These are phyloP conservation scores for Bostrychus sinensis DNA, from an alignment of 2,113 vertebrate genomes.

Conservation along the genomic window DNA sequence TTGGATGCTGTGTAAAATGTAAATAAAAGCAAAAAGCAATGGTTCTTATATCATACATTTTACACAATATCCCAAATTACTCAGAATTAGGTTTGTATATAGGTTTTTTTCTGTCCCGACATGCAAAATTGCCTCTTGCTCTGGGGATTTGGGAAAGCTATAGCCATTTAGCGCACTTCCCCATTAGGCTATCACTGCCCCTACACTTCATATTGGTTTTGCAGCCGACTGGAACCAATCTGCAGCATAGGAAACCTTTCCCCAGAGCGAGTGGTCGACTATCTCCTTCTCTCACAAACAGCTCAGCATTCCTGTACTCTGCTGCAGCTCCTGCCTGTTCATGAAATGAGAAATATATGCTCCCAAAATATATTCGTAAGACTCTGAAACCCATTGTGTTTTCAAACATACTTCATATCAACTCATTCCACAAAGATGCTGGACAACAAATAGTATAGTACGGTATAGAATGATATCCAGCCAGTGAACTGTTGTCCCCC, in stretches of 20 bases:
- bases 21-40: too few species aligned
- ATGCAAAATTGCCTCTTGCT: constrained; percentile 30
- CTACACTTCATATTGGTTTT: constrained; percentile 62
- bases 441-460: too few species aligned
- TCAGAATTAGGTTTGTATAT: too few species aligned
- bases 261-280: constrained; percentile 43
- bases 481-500: too few species aligned
- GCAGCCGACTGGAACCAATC: constrained; percentile 68
- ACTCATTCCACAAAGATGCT: too few species aligned
- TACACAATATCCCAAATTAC: too few species aligned
- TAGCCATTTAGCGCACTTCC: constrained; percentile 39
- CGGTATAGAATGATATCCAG: too few species aligned
- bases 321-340: constrained; percentile 9
- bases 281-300: constrained; percentile 57
- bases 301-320: constrained; percentile 24
- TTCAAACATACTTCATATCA: too few species aligned
- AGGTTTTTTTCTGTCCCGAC: constrained; percentile 13
- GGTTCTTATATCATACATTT: too few species aligned
- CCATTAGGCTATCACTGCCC: constrained; percentile 42
- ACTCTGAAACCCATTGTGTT: neutral
- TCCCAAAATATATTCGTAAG: neutral
- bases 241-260: constrained; percentile 38
- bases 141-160: constrained; percentile 48
- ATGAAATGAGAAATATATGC: constrained; percentile 8
- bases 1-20: too few species aligned